Evolutionary conservation across 2,797 vertebrate genomes (phyloP).

Genomic region (Chromobotia macracanthus): DNA sequence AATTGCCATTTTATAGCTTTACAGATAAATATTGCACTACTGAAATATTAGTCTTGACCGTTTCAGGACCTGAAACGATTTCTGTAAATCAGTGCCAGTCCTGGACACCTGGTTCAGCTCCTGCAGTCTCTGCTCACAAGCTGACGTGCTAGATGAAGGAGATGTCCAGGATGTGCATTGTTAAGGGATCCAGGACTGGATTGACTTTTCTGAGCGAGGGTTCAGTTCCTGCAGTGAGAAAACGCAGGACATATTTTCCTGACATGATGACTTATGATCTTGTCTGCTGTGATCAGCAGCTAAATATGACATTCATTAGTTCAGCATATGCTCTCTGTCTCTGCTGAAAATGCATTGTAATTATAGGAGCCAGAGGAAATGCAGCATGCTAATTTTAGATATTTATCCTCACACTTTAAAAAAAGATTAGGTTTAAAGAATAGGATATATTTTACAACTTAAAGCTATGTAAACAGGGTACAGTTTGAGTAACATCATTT

Average conservation of each 20-base stretch:
- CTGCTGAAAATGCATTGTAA: conserved; percentile 26
- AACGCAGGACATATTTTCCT: not conserved
- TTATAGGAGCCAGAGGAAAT: conserved; percentile 27
- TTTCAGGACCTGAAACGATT: too few species aligned
- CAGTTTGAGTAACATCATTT: not conserved
- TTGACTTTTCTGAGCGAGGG: too few species aligned
- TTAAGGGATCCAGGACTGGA: too few species aligned
- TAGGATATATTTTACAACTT: conserved; percentile 9
- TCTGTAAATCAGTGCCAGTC: too few species aligned
- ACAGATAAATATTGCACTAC: too few species aligned
- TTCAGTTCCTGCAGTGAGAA: not conserved
- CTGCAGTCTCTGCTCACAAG: too few species aligned
- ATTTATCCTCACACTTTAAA: conserved; percentile 18
- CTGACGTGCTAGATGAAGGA: too few species aligned
- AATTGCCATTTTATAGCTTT: too few species aligned
- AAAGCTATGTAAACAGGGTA: not conserved
- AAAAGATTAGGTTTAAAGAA: conserved; percentile 26
- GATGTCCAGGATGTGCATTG: too few species aligned
- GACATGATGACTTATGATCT: conserved; percentile 21
- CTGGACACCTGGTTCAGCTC: too few species aligned
- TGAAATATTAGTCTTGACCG: too few species aligned
- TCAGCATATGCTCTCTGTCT: conserved; percentile 32
- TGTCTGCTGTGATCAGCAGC: conserved; percentile 27
- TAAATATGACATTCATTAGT: conserved; percentile 38
- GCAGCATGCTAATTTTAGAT: conserved; percentile 21